Conservation (phyloP, 2,797 vertebrate species). For the Xiphorhynchus erythropygius region DNA sequence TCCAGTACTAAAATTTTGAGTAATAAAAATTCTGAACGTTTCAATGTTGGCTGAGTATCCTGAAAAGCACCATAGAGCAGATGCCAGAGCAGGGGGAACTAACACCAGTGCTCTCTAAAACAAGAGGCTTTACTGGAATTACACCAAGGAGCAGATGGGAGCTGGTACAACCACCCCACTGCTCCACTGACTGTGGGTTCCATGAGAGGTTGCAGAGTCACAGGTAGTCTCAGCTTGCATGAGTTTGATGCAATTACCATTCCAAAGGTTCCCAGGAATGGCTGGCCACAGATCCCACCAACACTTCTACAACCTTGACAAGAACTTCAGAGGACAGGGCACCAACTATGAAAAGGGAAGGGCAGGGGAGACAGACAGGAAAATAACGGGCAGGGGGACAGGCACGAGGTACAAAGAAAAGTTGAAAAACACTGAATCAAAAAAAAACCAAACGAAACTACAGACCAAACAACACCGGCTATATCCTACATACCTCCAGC, state of each 20-base stretch:
- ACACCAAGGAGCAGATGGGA: not conserved
- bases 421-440: conserved; percentile 47
- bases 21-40: not conserved
- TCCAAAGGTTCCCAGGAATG: not conserved
- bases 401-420: conserved; percentile 64
- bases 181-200: not conserved
- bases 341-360: not conserved
- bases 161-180: not conserved
- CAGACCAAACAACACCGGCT: conserved; percentile 60
- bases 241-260: not conserved
- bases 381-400: conserved; percentile 30
- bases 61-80: not conserved
- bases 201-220: not conserved
- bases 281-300: conserved; percentile 15
- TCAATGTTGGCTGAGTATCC: not conserved
- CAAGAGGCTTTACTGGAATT: not conserved
- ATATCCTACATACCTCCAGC: conserved; percentile 68
- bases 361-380: not conserved
- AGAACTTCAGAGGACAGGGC: conserved; percentile 40
- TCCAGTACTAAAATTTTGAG: not conserved
- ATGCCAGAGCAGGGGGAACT: not conserved
- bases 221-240: not conserved
- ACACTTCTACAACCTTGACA: conserved; percentile 44
- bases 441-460: conserved; percentile 3
- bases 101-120: accelerated